These are phyloP conservation scores for Margarornis squamiger DNA, from an alignment of 2,797 vertebrate genomes.

Conservation along the genomic window DNA sequence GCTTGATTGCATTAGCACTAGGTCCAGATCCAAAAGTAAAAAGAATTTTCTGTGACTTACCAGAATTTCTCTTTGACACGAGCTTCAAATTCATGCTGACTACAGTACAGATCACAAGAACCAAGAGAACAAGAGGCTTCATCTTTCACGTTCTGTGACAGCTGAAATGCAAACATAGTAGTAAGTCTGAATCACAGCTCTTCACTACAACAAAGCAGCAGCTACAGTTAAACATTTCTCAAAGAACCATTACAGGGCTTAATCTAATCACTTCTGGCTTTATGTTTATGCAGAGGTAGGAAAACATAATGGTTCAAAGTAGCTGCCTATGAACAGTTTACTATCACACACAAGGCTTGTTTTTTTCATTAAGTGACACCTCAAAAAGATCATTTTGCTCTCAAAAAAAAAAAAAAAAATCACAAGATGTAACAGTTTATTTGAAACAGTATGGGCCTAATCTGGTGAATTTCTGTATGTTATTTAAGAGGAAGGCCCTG, in stretches of 20 bases:
- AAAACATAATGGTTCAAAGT: constrained; percentile 41
- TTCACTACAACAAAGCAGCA: constrained; percentile 47
- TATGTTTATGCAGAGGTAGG: constrained; percentile 47
- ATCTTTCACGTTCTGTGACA: constrained; percentile 80
- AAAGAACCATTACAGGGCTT: constrained; percentile 7
- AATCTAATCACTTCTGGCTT: neutral
- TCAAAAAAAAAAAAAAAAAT: neutral
- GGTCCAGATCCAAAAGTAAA: constrained; percentile 2
- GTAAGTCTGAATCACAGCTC: constrained; percentile 49
- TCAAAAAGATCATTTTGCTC: neutral
- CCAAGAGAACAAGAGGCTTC: constrained; percentile 84
- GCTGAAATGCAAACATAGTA: constrained; percentile 73
- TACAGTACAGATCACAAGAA: constrained; percentile 83
- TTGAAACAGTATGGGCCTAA: neutral
- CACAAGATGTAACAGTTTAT: neutral
- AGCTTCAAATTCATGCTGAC: constrained; percentile 89
- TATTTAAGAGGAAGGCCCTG: neutral
- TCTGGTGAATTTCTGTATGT: neutral
- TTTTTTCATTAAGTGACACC: neutral
- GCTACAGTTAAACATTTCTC: constrained; percentile 39
- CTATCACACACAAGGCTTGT: neutral
- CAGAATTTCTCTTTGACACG: constrained; percentile 96
- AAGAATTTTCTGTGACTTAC: constrained; percentile 78
- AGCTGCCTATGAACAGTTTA: constrained; percentile 14
- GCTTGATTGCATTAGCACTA: neutral